A percentile compares a stretch with the other conserved stretches of the same genome.
Conservation (phyloP, 1,140 invertebrate genomes). For the Elysia chlorotica region DNA sequence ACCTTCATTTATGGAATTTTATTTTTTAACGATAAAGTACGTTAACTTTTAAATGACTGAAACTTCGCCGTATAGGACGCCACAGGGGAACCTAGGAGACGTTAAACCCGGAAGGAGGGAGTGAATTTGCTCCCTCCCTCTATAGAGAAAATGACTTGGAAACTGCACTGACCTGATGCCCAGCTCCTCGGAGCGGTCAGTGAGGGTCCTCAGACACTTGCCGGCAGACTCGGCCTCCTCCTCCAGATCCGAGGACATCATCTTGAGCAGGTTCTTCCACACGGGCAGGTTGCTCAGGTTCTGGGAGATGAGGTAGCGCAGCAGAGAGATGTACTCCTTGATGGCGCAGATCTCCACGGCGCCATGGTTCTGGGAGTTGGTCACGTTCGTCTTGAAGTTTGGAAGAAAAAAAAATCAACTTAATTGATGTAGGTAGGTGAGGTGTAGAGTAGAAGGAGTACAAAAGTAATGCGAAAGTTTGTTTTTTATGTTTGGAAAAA, state of each 20-base stretch:
- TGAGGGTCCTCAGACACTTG: slow-evolving; percentile 52
- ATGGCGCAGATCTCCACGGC: slow-evolving; percentile 56
- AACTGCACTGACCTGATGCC: slow-evolving; percentile 1
- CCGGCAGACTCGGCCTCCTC: slow-evolving; percentile 54
- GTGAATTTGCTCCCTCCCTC: no score
- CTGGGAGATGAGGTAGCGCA: slow-evolving; percentile 51
- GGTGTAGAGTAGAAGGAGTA: background rate
- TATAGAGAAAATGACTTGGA: no score
- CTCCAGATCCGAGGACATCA: slow-evolving; percentile 52
- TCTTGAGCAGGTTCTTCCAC: slow-evolving; percentile 56
- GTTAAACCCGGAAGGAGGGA: no score
- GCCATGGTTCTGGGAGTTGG: slow-evolving; percentile 54
- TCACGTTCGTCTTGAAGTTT: slow-evolving; percentile 31
- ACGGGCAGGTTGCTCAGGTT: slow-evolving; percentile 52
- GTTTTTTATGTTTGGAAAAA: no score
- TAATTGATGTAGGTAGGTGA: background rate
- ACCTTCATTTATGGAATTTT: no score
- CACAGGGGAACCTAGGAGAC: no score
- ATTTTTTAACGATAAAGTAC: no score
- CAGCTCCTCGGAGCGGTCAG: slow-evolving; percentile 32
- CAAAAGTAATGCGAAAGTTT: background rate
- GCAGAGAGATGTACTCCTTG: slow-evolving; percentile 46
- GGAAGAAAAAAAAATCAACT: background rate
- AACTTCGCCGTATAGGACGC: no score
- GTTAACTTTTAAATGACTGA: no score